Conservation (phyloP, 1,140 invertebrate genomes). For the Eurytemora carolleeae region DNA sequence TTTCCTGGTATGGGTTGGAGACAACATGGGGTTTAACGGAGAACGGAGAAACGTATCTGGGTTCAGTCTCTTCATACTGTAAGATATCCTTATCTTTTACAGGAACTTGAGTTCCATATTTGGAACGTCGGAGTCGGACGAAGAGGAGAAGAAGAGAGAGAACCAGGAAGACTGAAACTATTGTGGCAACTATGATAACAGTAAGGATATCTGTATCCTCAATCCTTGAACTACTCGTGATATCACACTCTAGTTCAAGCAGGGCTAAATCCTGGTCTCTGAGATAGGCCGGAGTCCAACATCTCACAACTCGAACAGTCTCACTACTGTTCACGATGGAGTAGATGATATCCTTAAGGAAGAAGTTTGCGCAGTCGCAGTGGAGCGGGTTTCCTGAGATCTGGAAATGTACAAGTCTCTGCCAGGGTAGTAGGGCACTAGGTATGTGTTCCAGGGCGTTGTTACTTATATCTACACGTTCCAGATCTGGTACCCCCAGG, state of each 20-base stretch:
- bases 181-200: neutral
- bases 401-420: neutral
- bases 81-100: too few species aligned
- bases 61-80: too few species aligned
- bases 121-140: neutral
- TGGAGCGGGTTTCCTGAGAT: neutral
- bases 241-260: neutral
- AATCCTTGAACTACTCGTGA: neutral
- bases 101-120: neutral
- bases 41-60: too few species aligned
- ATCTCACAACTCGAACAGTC: neutral
- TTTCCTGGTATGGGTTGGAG: too few species aligned
- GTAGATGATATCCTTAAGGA: neutral
- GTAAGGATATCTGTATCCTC: neutral
- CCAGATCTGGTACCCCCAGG: neutral
- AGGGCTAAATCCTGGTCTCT: neutral
- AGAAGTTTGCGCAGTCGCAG: neutral
- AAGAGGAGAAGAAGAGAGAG: neutral
- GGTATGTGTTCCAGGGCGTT: neutral
- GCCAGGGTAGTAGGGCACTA: neutral
- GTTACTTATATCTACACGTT: neutral
- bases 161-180: neutral
- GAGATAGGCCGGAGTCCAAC: neutral
- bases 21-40: too few species aligned
- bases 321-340: neutral